phyloP scores from a whole-genome alignment of 2,888 invertebrate genomes.

The Platypus cylindrus region DNA sequence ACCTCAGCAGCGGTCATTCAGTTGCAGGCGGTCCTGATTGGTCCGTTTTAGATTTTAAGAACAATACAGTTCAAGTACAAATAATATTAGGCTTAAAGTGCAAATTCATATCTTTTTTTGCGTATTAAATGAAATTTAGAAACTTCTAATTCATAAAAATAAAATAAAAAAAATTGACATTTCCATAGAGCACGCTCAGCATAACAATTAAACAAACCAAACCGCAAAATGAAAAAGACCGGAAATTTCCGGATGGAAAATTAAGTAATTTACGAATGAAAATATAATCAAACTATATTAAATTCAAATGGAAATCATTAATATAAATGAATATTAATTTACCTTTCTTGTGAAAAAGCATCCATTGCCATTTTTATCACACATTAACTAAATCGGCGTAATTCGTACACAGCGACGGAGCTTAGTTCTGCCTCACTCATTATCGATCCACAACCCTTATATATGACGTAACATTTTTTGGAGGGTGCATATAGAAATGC shows the following conservation, averaged over 20 bases:
- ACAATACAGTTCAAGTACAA: no score
- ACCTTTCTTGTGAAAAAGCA: constrained; percentile 46
- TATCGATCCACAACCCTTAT: no score
- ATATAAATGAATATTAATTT: constrained; percentile 12
- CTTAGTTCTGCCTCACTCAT: constrained; percentile 14
- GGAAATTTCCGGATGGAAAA: neutral
- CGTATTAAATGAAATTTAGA: no score
- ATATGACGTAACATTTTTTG: no score
- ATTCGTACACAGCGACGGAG: constrained; percentile 16
- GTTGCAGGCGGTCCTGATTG: no score
- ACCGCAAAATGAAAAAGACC: constrained; percentile 1
- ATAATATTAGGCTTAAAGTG: no score
- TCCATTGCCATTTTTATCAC: constrained; percentile 58
- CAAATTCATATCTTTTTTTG: no score
- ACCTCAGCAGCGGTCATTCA: no score
- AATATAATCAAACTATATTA: constrained; percentile 5
- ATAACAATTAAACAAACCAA: neutral
- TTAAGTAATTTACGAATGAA: constrained; percentile 6
- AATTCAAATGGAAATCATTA: no score
- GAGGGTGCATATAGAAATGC: no score
- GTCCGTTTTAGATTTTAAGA: no score
- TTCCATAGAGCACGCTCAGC: constrained; percentile 13
- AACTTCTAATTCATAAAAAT: no score
- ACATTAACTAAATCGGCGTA: constrained; percentile 41
- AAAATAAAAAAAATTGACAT: constrained; percentile 10